Conservation (phyloP, 64 coral and sea anemone species). For the Actinia equina region DNA sequence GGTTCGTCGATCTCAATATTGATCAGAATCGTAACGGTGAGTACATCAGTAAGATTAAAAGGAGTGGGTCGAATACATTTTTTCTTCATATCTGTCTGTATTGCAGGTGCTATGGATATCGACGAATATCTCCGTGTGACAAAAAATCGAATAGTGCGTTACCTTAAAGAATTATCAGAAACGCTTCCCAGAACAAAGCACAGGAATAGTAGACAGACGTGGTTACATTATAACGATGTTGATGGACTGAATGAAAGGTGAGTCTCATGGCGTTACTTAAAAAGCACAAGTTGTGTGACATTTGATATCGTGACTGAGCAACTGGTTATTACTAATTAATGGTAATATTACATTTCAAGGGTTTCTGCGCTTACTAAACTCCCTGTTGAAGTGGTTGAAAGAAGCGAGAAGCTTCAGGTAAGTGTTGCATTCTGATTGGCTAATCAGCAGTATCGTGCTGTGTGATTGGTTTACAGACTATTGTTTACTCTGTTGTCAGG, state of each 20-base stretch:
- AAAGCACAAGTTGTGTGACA: neutral
- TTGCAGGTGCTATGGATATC: constrained; percentile 66
- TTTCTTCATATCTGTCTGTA: neutral
- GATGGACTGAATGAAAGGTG: constrained; percentile 69
- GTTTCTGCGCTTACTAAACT: constrained; percentile 76
- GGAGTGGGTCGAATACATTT: neutral
- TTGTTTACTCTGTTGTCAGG: constrained; percentile 22
- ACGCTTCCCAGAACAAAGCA: constrained; percentile 48
- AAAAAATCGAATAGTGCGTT: constrained; percentile 62
- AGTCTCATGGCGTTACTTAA: neutral
- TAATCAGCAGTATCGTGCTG: neutral
- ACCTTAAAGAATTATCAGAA: constrained; percentile 65
- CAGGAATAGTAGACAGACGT: constrained; percentile 78
- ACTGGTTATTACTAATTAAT: neutral
- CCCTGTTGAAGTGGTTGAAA: constrained; percentile 56
- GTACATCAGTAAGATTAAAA: neutral
- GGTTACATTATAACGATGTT: constrained; percentile 59
- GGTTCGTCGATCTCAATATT: constrained; percentile 64
- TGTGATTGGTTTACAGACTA: neutral
- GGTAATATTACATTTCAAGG: constrained; percentile 8
- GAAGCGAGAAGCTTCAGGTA: constrained; percentile 88
- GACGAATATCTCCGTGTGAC: constrained; percentile 62
- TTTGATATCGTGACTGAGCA: neutral
- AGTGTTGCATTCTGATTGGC: neutral
- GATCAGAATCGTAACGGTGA: constrained; percentile 76